A percentile compares a stretch with the other conserved stretches of the same genome.
Evolutionary conservation across 2,797 vertebrate genomes (phyloP).

Genomic region (Hephaestus fuliginosus): DNA sequence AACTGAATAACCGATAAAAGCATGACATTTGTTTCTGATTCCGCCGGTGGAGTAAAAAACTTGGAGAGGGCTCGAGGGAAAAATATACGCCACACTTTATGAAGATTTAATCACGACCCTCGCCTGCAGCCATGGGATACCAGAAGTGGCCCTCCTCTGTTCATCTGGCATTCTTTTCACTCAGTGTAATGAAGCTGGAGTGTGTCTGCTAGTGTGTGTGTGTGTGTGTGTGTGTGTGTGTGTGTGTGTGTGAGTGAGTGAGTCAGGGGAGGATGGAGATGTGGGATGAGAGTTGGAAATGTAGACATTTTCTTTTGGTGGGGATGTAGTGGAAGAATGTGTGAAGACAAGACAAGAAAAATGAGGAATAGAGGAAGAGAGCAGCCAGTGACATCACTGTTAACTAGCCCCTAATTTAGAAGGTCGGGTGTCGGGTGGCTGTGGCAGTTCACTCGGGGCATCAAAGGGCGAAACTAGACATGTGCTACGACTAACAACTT

Average conservation of each 20-base stretch:
- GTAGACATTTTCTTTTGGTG: not conserved
- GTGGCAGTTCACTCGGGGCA: constrained; percentile 58
- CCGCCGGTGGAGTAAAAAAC: constrained; percentile 19
- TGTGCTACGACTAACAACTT: constrained; percentile 72
- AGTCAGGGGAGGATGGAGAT: constrained; percentile 40
- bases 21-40: constrained; percentile 43
- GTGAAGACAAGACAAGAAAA: constrained; percentile 12
- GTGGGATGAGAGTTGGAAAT: constrained; percentile 40
- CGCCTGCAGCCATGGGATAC: constrained; percentile 60
- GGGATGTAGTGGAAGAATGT: constrained; percentile 27
- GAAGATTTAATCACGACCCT: constrained; percentile 75
- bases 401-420: constrained; percentile 63
- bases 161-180: constrained; percentile 67
- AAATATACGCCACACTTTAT: constrained; percentile 51
- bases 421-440: constrained; percentile 44
- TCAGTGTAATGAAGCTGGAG: constrained; percentile 65
- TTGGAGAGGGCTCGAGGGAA: constrained; percentile 20
- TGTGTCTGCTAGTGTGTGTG: constrained; percentile 38
- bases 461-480: constrained; percentile 69
- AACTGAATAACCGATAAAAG: constrained; percentile 51
- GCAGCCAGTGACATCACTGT: constrained; percentile 27
- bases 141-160: constrained; percentile 62
- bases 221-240: constrained; percentile 36
- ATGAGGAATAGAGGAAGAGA: constrained; percentile 30
- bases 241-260: constrained; percentile 39